These are phyloP conservation scores for Epizoanthus ramosus DNA, from an alignment of 92 coral and sea anemone species.

Conservation along the genomic window DNA sequence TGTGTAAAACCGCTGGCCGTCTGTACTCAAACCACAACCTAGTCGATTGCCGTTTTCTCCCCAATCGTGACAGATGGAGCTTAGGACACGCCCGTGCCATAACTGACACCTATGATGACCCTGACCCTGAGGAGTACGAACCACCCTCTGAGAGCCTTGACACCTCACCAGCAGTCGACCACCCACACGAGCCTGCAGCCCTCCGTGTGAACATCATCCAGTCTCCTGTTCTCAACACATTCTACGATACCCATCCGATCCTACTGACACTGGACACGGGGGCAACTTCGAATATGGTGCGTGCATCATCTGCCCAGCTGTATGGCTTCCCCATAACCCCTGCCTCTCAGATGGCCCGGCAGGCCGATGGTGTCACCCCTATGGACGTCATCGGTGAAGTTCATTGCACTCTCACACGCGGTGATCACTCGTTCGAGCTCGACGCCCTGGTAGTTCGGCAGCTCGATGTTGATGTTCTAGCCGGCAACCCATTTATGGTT, in stretches of 20 bases:
- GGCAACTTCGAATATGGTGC: slow-evolving; percentile 48
- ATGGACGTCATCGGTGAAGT: no score
- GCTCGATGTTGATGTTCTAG: slow-evolving; percentile 45
- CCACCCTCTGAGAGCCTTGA: neutral
- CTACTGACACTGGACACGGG: slow-evolving; percentile 60
- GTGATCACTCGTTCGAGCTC: slow-evolving; percentile 32
- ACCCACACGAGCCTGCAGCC: neutral
- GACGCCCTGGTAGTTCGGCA: no score
- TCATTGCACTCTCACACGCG: no score
- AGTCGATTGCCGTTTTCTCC: slow-evolving; percentile 22
- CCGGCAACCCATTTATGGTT: slow-evolving; percentile 57
- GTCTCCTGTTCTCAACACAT: slow-evolving; percentile 46
- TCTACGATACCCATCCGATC: slow-evolving; percentile 40
- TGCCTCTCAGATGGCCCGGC: no score
- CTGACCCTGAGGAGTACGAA: slow-evolving; percentile 17
- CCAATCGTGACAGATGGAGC: slow-evolving; percentile 13
- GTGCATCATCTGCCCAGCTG: slow-evolving; percentile 46
- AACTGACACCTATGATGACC: neutral
- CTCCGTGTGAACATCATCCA: slow-evolving; percentile 16
- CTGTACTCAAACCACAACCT: slow-evolving; percentile 4
- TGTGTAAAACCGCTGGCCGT: slow-evolving; percentile 49
- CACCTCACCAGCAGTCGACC: neutral
- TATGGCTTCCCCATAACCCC: slow-evolving; percentile 49
- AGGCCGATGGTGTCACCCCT: no score
- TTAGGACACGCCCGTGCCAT: slow-evolving; percentile 12